Base-by-base conservation (phyloP, 1,140 invertebrate genomes). In the Latrodectus geometricus region DNA sequence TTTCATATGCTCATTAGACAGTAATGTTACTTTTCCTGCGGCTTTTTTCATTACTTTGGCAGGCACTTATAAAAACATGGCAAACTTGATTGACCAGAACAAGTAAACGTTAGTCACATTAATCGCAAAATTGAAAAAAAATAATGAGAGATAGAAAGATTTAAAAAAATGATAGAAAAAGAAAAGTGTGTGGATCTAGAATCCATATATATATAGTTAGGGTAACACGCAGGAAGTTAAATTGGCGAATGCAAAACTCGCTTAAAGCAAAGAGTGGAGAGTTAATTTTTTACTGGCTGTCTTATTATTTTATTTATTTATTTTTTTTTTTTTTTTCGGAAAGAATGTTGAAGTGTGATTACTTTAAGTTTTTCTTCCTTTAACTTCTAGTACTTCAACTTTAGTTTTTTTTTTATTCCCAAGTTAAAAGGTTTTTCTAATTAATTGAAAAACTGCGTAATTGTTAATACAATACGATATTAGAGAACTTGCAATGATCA, bases 51-150 rank as follows among this genome's bases (percentile, higher is more conserved):
- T 54, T 15, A 56, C 20, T 23, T 8, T 20, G 54, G 15, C 50
- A 35, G 20, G 15, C 20, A 50, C 56, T 70, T 9, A 21, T 14
- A 72, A 77, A 77, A 80, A 75, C 72, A 83, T 77, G 83, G 70
- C 83, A 86, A 86, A 86, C 83, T 86, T 86, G 83, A 86, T 86
- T 86, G 83, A 86, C 83, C 83, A 86, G 83, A 86, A 86, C 83
- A 86, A 77, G 83, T 86, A 86, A 86, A 78, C 83, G 74, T 78
- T 66, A 86, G 20, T 69, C 50, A 86, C 74, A 78, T 86, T 86
- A 86, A 86, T 86, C 75, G 76, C 83, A 74, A 50, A 86, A 86
- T 86, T 77, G 20, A 77, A 69, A 86, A 78, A 84, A 68, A 77
- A 48, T 35, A 65, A 49, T 17, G 20, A 72, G 48, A 9, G 79